Evolutionary conservation across 2,888 invertebrate genomes (phyloP).

Genomic region (Alviniconcha strummeri): DNA sequence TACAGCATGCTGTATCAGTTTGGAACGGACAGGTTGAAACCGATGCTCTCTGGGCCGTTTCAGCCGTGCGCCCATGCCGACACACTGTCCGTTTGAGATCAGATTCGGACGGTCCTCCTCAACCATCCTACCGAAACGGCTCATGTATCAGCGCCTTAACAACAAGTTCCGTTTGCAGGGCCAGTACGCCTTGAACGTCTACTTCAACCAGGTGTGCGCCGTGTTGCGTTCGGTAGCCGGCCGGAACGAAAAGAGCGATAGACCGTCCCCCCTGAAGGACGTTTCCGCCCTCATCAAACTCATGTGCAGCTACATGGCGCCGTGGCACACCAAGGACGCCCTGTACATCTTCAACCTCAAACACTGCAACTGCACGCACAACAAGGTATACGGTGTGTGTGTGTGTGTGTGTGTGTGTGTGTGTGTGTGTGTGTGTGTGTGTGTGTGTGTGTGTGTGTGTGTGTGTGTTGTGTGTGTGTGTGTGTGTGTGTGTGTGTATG

Average conservation of each 20-base stretch:
- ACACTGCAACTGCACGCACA: neutral
- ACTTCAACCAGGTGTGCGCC: slow-evolving; percentile 31
- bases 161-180: slow-evolving; percentile 9
- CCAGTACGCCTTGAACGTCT: slow-evolving; percentile 38
- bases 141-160: too few species aligned
- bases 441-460: neutral
- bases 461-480: neutral
- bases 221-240: neutral
- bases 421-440: neutral
- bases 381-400: neutral
- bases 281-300: slow-evolving; percentile 45
- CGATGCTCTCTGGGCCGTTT: too few species aligned
- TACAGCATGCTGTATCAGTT: too few species aligned
- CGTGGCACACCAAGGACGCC: slow-evolving; percentile 17
- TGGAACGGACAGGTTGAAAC: too few species aligned
- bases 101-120: too few species aligned
- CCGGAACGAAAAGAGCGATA: slow-evolving; percentile 11
- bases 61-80: too few species aligned
- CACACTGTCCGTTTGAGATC: too few species aligned
- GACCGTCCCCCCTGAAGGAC: slow-evolving; percentile 44
- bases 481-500: slow-evolving; percentile 7
- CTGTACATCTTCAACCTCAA: neutral
- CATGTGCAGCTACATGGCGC: slow-evolving; percentile 31
- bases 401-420: neutral
- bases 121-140: too few species aligned